A percentile compares a stretch with the other conserved stretches of the same genome.
Evolutionary conservation across 2,797 vertebrate genomes (phyloP).

Genomic region (Selene dorsalis): DNA sequence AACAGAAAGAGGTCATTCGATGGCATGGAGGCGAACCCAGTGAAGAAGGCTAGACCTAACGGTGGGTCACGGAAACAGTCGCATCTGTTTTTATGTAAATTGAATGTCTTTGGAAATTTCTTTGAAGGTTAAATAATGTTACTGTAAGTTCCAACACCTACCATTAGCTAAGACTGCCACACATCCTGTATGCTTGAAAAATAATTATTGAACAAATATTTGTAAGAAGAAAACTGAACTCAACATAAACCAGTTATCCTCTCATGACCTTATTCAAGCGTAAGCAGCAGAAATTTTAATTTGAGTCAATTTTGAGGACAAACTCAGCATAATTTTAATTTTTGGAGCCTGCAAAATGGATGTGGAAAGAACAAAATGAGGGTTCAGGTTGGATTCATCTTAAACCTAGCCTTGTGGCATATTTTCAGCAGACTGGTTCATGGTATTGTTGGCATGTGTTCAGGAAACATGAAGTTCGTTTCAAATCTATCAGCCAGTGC

Average conservation of each 20-base stretch:
- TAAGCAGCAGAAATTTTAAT: neutral
- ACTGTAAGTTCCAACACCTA: neutral
- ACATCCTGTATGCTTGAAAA: neutral
- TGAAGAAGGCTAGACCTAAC: constrained; percentile 93
- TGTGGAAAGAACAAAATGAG: neutral
- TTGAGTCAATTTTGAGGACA: neutral
- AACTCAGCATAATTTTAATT: neutral
- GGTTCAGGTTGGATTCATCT: neutral
- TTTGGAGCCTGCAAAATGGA: neutral
- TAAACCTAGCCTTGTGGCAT: neutral
- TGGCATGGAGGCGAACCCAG: constrained; percentile 86
- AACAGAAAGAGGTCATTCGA: constrained; percentile 96
- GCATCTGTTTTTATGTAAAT: neutral
- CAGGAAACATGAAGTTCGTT: too few species aligned
- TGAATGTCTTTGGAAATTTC: neutral
- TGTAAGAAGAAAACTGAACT: neutral
- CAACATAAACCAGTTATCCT: neutral
- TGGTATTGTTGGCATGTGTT: neutral
- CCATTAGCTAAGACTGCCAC: neutral
- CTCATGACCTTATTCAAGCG: neutral
- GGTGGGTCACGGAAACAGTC: constrained; percentile 73
- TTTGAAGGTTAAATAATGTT: neutral
- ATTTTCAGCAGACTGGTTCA: neutral
- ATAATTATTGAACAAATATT: neutral
- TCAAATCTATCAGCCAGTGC: neutral